Evolutionary conservation across 2,888 invertebrate species (phyloP).

Genomic region (Mythimna vitellina): DNA sequence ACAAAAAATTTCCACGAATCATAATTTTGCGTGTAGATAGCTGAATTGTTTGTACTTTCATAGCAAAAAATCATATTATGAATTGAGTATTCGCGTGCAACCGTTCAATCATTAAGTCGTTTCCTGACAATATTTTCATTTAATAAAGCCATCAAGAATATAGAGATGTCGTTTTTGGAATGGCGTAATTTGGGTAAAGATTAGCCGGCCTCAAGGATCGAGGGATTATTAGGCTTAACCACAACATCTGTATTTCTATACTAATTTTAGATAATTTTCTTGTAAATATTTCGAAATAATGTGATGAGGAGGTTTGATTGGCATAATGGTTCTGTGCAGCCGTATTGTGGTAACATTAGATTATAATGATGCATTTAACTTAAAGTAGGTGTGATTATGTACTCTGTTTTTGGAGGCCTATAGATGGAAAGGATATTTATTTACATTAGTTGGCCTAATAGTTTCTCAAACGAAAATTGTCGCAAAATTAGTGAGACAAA

Average conservation of each 20-base stretch:
- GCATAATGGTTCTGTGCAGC: conserved; percentile 36
- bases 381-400: neutral
- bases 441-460: too few species aligned
- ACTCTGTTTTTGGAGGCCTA: neutral
- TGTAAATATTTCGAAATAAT: conserved; percentile 56
- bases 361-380: conserved; percentile 30
- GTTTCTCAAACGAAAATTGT: too few species aligned
- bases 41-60: conserved; percentile 13
- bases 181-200: conserved; percentile 64
- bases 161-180: conserved; percentile 52
- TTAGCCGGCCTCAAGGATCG: conserved; percentile 62
- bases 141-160: conserved; percentile 76
- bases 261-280: conserved; percentile 62
- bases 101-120: conserved; percentile 46
- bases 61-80: conserved; percentile 35
- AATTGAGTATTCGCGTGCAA: conserved; percentile 60
- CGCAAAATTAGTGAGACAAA: too few species aligned
- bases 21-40: conserved; percentile 29
- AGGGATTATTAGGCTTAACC: conserved; percentile 57
- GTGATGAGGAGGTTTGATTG: conserved; percentile 42
- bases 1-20: conserved; percentile 37
- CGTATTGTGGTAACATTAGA: conserved; percentile 50
- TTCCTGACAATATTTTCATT: conserved; percentile 64
- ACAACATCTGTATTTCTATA: conserved; percentile 62
- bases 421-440: neutral